These are phyloP conservation scores for Thryonomys swinderianus DNA, from an alignment of 2,113 vertebrate genomes.

Conservation along the genomic window DNA sequence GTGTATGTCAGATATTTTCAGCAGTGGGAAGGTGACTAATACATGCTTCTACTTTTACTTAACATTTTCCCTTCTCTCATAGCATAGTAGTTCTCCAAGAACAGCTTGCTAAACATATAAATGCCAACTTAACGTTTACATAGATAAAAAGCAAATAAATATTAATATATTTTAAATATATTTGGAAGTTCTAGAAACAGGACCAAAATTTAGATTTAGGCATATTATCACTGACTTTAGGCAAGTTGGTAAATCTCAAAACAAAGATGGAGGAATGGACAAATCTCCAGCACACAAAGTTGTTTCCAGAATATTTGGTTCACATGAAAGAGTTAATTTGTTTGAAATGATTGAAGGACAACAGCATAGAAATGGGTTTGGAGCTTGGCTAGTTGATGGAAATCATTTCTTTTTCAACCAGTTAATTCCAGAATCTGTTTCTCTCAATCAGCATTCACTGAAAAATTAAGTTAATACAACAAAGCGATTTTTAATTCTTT, in stretches of 20 bases:
- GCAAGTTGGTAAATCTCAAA: not conserved
- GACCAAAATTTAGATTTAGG: not conserved
- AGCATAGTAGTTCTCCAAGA: not conserved
- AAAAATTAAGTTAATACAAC: not conserved
- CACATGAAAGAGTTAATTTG: not conserved
- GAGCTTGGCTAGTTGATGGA: not conserved
- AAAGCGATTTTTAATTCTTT: not conserved
- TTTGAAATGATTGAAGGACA: not conserved
- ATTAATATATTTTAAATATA: not conserved
- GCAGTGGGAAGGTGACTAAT: not conserved
- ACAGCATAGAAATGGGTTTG: not conserved
- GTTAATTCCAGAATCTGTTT: not conserved
- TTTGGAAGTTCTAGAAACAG: constrained; percentile 39
- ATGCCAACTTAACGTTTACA: not conserved
- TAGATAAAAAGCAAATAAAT: not conserved
- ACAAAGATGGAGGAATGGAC: not conserved
- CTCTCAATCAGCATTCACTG: not conserved
- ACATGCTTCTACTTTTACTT: not conserved
- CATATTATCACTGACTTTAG: not conserved
- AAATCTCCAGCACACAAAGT: not conserved
- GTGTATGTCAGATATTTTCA: not conserved
- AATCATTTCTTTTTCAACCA: not conserved
- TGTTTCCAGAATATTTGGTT: not conserved
- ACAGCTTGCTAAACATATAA: not conserved
- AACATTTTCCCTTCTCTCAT: not conserved